These are phyloP conservation scores for Catotricha subobsoleta DNA, from an alignment of 2,888 invertebrate genomes.

Conservation along the genomic window DNA sequence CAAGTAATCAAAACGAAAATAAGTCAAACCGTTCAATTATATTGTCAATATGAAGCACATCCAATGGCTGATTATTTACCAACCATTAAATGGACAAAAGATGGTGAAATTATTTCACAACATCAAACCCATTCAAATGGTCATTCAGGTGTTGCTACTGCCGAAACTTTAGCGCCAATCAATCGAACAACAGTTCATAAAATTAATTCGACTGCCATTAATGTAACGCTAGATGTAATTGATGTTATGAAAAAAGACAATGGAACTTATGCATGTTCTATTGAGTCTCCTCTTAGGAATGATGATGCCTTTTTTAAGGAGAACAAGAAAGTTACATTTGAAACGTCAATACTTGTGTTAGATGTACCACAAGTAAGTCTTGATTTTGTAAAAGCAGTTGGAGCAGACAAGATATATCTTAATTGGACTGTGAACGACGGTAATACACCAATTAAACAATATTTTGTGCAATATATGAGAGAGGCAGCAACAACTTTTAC, in stretches of 20 bases:
- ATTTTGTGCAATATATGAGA: conserved; percentile 38
- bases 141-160: conserved; percentile 14
- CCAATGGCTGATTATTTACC: conserved; percentile 30
- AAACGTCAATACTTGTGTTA: conserved; percentile 38
- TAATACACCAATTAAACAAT: conserved; percentile 46
- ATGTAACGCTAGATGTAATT: conserved; percentile 37
- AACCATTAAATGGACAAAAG: conserved; percentile 38
- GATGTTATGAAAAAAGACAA: conserved; percentile 50
- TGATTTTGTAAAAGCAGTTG: conserved; percentile 56
- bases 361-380: conserved; percentile 53
- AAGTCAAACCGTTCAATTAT: conserved; percentile 32
- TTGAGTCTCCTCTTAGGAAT: conserved; percentile 21
- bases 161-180: too few relatives aligned
- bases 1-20: conserved; percentile 34
- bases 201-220: conserved; percentile 38
- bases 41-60: conserved; percentile 39
- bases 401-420: conserved; percentile 52
- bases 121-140: neutral
- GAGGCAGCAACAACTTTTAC: conserved; percentile 37
- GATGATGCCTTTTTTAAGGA: conserved; percentile 22
- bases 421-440: conserved; percentile 69
- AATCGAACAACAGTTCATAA: conserved; percentile 27
- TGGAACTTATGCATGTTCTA: conserved; percentile 45
- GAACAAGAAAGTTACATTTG: conserved; percentile 10
- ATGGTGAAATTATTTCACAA: conserved; percentile 18